Percentiles rank a stretch among this genome's conserved stretches.
phyloP scores from a whole-genome alignment of 2,113 vertebrate genomes.

The Trogon surrucura region DNA sequence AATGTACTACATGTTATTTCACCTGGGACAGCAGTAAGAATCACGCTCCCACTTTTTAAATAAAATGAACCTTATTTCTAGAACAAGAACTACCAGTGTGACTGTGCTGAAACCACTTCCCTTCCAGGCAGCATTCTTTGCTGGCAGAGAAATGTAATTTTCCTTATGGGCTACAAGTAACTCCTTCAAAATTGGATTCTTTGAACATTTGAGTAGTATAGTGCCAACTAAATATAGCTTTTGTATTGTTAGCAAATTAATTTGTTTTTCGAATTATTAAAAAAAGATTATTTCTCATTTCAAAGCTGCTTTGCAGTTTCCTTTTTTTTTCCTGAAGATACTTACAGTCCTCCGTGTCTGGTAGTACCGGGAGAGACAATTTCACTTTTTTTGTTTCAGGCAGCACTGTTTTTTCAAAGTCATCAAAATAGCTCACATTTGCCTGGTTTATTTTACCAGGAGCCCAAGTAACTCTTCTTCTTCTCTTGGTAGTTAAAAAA shows the following conservation, averaged over 20 bases:
- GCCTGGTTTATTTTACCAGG: slow-evolving; percentile 81
- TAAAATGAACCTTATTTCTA: neutral
- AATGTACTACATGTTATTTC: neutral
- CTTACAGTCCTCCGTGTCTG: slow-evolving; percentile 81
- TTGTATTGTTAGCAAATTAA: neutral
- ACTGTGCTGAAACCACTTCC: neutral
- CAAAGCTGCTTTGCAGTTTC: neutral
- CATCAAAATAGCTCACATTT: slow-evolving; percentile 41
- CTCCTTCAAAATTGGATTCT: neutral
- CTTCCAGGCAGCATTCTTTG: neutral
- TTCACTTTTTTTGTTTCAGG: slow-evolving; percentile 57
- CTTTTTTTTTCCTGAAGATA: neutral
- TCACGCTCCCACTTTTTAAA: neutral
- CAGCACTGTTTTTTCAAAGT: slow-evolving; percentile 3
- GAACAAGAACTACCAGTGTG: neutral
- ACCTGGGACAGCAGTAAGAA: neutral
- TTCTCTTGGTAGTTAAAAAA: slow-evolving; percentile 81
- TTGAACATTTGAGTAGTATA: neutral
- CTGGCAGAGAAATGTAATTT: neutral
- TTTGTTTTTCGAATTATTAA: neutral
- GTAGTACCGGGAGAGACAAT: neutral
- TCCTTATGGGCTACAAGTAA: neutral
- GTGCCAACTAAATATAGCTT: neutral
- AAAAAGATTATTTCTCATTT: neutral
- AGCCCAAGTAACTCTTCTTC: slow-evolving; percentile 92